Evolutionary conservation across 1,140 invertebrate species (phyloP).

Genomic region (Ceratina calcarata): DNA sequence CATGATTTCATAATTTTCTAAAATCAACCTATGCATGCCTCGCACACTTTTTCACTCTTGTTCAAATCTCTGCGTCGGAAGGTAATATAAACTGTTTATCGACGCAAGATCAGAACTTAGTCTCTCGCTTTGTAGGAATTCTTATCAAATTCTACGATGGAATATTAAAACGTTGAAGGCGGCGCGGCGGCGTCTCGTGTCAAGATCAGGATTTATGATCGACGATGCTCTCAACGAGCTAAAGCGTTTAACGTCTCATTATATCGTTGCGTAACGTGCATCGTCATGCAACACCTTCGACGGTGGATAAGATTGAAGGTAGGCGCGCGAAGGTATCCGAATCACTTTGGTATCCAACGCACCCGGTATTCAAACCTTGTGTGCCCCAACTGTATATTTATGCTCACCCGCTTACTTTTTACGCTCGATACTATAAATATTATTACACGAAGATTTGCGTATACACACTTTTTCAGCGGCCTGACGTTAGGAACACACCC

Average conservation of each 20-base stretch:
- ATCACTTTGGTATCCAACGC: conserved; percentile 18
- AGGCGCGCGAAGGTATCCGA: conserved; percentile 19
- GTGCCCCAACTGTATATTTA: conserved; percentile 56
- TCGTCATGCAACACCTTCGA: background rate
- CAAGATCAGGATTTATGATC: background rate
- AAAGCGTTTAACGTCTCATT: background rate
- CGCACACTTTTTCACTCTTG: background rate
- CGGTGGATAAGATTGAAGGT: conserved; percentile 12
- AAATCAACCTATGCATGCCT: background rate
- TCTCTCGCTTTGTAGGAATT: too few relatives aligned
- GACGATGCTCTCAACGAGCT: background rate
- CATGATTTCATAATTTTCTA: background rate
- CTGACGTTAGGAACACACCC: conserved; percentile 42
- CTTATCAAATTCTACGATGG: background rate
- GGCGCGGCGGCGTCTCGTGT: too few relatives aligned
- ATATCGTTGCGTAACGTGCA: background rate
- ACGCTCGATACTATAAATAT: conserved; percentile 56
- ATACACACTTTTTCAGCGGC: conserved; percentile 45
- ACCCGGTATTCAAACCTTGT: conserved; percentile 27
- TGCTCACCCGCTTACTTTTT: conserved; percentile 55
- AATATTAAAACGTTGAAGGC: too few relatives aligned
- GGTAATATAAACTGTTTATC: too few relatives aligned
- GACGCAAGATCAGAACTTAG: too few relatives aligned
- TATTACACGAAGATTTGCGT: conserved; percentile 50
- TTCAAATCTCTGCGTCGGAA: too few relatives aligned